phyloP scores from a whole-genome alignment of 2,888 invertebrate species.

The Eristalinus sepulchralis region DNA sequence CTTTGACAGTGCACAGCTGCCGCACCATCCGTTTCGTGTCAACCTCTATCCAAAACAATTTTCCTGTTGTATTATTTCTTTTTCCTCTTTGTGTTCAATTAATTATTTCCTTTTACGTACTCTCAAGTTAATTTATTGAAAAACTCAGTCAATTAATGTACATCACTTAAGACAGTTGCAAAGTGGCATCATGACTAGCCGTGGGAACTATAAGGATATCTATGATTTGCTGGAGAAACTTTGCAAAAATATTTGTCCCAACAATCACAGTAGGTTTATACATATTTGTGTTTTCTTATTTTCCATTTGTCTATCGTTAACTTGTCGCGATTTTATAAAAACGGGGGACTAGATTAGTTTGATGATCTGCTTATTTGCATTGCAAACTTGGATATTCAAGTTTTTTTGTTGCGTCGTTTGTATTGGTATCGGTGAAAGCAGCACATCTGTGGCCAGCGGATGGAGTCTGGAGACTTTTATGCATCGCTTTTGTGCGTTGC shows the following conservation, averaged over 20 bases:
- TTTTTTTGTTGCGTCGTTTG: background rate
- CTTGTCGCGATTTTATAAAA: background rate
- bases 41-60: slow-evolving; percentile 26
- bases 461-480: slow-evolving; percentile 35
- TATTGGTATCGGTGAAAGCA: background rate
- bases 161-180: slow-evolving; percentile 15
- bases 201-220: slow-evolving; percentile 75
- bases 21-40: slow-evolving; percentile 23
- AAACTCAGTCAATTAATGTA: slow-evolving; percentile 34
- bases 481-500: slow-evolving; percentile 56
- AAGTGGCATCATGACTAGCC: slow-evolving; percentile 65
- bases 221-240: slow-evolving; percentile 76
- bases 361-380: slow-evolving; percentile 14
- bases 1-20: slow-evolving; percentile 40
- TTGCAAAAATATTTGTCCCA: slow-evolving; percentile 74
- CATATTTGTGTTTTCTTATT: background rate
- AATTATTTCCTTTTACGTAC: slow-evolving; percentile 19
- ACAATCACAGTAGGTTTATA: slow-evolving; percentile 74
- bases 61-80: slow-evolving; percentile 8
- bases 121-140: slow-evolving; percentile 28
- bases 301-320: too few species aligned
- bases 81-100: background rate
- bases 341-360: background rate
- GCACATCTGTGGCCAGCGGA: slow-evolving; percentile 30
- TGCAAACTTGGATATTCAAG: slow-evolving; percentile 18